Evolutionary conservation across 2,888 invertebrate genomes (phyloP).

Genomic region (Rosalia funebris): DNA sequence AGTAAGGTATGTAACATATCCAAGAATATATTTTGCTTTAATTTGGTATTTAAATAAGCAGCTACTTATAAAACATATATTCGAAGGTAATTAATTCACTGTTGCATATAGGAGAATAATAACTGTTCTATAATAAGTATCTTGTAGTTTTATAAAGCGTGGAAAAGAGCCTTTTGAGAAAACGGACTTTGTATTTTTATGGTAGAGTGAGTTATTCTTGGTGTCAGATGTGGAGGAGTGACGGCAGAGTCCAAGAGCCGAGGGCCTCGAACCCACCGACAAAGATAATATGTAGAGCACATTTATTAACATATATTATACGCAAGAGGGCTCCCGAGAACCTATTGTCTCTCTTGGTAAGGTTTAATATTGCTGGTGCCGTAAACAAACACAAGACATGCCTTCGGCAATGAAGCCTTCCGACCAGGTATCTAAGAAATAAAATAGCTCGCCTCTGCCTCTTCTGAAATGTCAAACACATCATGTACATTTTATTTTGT

Average conservation of each 20-base stretch:
- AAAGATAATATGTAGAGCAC: slow-evolving; percentile 64
- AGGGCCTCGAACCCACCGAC: slow-evolving; percentile 59
- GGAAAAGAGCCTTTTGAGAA: slow-evolving; percentile 19
- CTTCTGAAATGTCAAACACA: slow-evolving; percentile 58
- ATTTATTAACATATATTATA: slow-evolving; percentile 63
- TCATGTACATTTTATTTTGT: slow-evolving; percentile 58
- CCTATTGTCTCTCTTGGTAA: slow-evolving; percentile 42
- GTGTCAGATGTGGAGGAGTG: slow-evolving; percentile 48
- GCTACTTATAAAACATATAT: slow-evolving; percentile 21
- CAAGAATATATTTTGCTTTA: slow-evolving; percentile 2
- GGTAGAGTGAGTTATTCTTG: slow-evolving; percentile 40
- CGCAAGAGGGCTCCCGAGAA: slow-evolving; percentile 45
- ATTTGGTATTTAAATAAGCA: slow-evolving; percentile 24
- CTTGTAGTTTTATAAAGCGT: slow-evolving; percentile 28
- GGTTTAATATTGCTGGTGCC: slow-evolving; percentile 27
- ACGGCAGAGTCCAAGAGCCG: slow-evolving; percentile 44
- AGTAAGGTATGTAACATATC: not conserved
- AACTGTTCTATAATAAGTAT: slow-evolving; percentile 18
- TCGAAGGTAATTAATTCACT: slow-evolving; percentile 22
- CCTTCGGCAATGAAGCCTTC: slow-evolving; percentile 39
- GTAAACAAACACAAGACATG: slow-evolving; percentile 33
- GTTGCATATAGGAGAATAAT: slow-evolving; percentile 21
- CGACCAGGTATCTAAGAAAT: slow-evolving; percentile 43
- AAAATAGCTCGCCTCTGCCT: slow-evolving; percentile 52
- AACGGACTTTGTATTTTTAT: slow-evolving; percentile 26